Evolutionary conservation across 1,140 invertebrate species (phyloP).

Genomic region (Harpegnathos saltator): DNA sequence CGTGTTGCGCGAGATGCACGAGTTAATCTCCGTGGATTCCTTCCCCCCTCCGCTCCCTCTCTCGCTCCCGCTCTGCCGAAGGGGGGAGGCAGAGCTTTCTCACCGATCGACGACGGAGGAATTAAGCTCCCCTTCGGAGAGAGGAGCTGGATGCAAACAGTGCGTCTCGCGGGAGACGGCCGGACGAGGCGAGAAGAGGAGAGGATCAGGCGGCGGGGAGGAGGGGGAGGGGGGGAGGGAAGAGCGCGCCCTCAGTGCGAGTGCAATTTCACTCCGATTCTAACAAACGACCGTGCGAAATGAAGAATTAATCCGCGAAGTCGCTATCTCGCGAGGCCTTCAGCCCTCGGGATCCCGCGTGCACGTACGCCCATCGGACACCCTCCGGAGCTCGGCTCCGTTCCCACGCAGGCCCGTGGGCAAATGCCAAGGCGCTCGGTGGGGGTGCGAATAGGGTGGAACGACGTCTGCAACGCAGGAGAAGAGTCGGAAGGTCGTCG

Average conservation of each 20-base stretch:
- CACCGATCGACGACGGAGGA: slow-evolving; percentile 41
- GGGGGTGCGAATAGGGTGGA: slow-evolving; percentile 3
- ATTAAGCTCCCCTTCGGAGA: slow-evolving; percentile 29
- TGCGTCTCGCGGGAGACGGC: background rate
- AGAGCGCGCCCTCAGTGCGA: background rate
- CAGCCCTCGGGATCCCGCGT: background rate
- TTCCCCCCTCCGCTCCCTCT: background rate
- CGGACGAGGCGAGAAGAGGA: too few species aligned
- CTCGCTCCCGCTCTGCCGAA: background rate
- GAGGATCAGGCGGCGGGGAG: too few species aligned
- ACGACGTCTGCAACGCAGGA: too few species aligned
- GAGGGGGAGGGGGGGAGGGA: background rate
- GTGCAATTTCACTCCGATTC: slow-evolving; percentile 57
- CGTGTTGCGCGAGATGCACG: background rate
- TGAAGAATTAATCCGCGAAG: slow-evolving; percentile 53
- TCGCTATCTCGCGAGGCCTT: slow-evolving; percentile 13
- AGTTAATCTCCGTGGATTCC: slow-evolving; percentile 57
- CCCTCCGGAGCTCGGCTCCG: slow-evolving; percentile 19
- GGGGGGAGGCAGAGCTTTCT: slow-evolving; percentile 52
- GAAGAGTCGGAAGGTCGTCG: slow-evolving; percentile 9
- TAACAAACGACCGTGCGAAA: slow-evolving; percentile 43
- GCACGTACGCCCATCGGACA: background rate
- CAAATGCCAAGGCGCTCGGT: slow-evolving; percentile 27
- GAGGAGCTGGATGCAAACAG: slow-evolving; percentile 1
- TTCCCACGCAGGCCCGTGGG: background rate